Evolutionary conservation across 2,888 invertebrate genomes (phyloP).

Genomic region (Sinhomidia bicolor): DNA sequence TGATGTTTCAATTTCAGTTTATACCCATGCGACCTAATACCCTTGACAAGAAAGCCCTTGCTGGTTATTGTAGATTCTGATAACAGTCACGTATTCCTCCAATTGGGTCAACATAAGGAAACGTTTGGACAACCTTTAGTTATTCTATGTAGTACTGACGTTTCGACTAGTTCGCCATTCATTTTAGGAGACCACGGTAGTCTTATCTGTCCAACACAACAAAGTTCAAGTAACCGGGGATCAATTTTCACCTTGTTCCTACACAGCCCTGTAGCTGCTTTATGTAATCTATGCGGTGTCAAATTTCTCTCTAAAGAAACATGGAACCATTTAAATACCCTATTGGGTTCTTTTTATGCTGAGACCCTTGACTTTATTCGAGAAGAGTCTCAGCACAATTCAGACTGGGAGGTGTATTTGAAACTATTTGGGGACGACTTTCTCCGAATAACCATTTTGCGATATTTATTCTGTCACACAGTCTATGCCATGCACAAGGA

Average conservation of each 20-base stretch:
- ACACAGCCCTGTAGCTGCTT: constrained; percentile 95
- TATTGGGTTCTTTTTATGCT: constrained; percentile 57
- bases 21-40: constrained; percentile 96
- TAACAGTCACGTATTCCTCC: constrained; percentile 95
- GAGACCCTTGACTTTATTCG: constrained; percentile 61
- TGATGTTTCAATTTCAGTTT: constrained; percentile 84
- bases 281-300: constrained; percentile 95
- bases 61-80: constrained; percentile 97
- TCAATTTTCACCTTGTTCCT: constrained; percentile 97
- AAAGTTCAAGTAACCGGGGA: constrained; percentile 85
- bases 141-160: constrained; percentile 96
- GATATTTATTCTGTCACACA: constrained; percentile 97
- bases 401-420: constrained; percentile 82
- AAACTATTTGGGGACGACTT: constrained; percentile 98
- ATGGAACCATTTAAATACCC: constrained; percentile 55
- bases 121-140: constrained; percentile 95
- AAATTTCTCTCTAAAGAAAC: constrained; percentile 84
- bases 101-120: constrained; percentile 87
- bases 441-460: constrained; percentile 91
- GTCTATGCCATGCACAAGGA: constrained; percentile 93
- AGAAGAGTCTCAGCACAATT: constrained; percentile 63
- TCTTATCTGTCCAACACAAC: constrained; percentile 80
- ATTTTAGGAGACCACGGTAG: constrained; percentile 87
- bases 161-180: constrained; percentile 14
- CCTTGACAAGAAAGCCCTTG: constrained; percentile 95